phyloP scores from a whole-genome alignment of 1,140 invertebrate genomes.

The Drosophila nebulosa region DNA sequence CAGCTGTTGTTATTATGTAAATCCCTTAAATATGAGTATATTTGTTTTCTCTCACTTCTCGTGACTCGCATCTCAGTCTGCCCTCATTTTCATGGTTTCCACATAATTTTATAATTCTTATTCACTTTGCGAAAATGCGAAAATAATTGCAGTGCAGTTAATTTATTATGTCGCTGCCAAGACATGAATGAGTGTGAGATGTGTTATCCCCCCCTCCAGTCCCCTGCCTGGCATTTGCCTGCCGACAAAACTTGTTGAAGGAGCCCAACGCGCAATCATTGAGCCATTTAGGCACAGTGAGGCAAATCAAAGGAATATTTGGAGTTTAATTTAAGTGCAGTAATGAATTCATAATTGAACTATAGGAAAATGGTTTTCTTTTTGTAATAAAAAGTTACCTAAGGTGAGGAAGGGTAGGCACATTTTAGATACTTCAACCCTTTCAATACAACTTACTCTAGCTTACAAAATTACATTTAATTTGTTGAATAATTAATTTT shows the following conservation, averaged over 20 bases:
- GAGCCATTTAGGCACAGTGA: neutral
- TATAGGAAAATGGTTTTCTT: no score
- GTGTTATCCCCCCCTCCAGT: conserved; percentile 9
- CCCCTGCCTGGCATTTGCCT: neutral
- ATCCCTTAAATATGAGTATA: conserved; percentile 45
- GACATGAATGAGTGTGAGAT: conserved; percentile 51
- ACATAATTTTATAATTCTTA: conserved; percentile 66
- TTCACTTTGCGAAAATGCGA: conserved; percentile 75
- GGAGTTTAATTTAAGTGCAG: no score
- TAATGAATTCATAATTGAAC: no score
- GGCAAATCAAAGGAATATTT: no score
- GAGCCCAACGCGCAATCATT: neutral
- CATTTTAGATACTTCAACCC: no score
- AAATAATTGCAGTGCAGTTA: conserved; percentile 74
- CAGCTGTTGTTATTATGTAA: conserved; percentile 35
- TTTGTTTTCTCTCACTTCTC: conserved; percentile 50
- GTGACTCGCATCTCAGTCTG: neutral
- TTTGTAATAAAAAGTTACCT: no score
- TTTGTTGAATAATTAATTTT: no score
- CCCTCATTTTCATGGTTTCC: conserved; percentile 23
- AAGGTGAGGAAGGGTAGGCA: no score
- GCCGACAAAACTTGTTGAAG: neutral
- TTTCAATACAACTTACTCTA: no score
- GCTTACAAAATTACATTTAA: no score
- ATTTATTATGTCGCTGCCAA: conserved; percentile 73